A percentile compares a stretch with the other conserved stretches of the same genome.
phyloP scores from a whole-genome alignment of 2,113 vertebrate genomes.

The Galeopterus variegatus region DNA sequence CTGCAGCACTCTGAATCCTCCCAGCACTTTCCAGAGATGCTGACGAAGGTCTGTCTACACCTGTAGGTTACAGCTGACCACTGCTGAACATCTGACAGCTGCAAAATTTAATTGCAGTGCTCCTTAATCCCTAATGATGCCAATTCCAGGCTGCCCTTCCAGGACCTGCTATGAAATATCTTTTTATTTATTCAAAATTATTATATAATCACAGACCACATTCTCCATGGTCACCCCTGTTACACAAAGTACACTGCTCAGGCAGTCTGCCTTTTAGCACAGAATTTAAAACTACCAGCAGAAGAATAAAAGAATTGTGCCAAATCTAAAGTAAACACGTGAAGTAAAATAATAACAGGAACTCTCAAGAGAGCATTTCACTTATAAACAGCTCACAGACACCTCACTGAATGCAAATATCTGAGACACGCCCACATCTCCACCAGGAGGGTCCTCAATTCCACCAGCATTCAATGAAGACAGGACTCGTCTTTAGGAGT shows the following conservation, averaged over 20 bases:
- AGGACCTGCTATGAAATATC: slow-evolving; percentile 51
- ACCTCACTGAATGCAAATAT: slow-evolving; percentile 60
- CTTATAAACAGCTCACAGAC: slow-evolving; percentile 61
- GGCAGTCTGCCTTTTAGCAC: slow-evolving; percentile 48
- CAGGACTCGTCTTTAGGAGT: not conserved
- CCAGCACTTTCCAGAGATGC: slow-evolving; percentile 1
- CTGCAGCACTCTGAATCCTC: not conserved
- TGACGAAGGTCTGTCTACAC: slow-evolving; percentile 66
- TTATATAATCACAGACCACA: slow-evolving; percentile 46
- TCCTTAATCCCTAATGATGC: slow-evolving; percentile 61
- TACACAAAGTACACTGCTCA: slow-evolving; percentile 11
- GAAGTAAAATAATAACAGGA: slow-evolving; percentile 65
- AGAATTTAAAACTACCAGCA: slow-evolving; percentile 61
- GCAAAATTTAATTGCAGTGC: slow-evolving; percentile 56
- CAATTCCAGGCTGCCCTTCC: slow-evolving; percentile 59
- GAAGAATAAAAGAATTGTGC: slow-evolving; percentile 66
- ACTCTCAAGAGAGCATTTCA: slow-evolving; percentile 43
- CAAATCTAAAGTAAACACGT: slow-evolving; percentile 61
- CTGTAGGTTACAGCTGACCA: slow-evolving; percentile 53
- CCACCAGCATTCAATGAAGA: not conserved
- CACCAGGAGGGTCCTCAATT: not conserved
- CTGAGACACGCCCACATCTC: not conserved
- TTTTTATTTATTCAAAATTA: slow-evolving; percentile 65
- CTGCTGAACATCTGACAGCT: not conserved
- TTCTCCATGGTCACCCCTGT: not conserved